phyloP scores from a whole-genome alignment of 1,140 invertebrate species.

The Heliconius hermathena region DNA sequence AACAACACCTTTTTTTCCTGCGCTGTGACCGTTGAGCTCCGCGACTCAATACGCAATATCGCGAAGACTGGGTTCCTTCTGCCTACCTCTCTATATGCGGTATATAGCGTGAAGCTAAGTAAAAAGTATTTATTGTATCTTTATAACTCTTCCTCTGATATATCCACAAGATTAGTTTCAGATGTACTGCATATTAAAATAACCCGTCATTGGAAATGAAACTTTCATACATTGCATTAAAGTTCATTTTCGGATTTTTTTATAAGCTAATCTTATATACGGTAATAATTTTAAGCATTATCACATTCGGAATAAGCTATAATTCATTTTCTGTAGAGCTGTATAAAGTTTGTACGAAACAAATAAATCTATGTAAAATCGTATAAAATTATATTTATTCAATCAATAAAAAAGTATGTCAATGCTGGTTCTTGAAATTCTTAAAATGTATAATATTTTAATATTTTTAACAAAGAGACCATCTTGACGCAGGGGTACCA shows the following conservation, averaged over 20 bases:
- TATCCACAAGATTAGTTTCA: slow-evolving; percentile 22
- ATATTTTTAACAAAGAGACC: too few relatives aligned
- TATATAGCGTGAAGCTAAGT: too few relatives aligned
- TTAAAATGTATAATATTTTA: too few relatives aligned
- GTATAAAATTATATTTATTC: background rate
- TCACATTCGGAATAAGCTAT: slow-evolving; percentile 29
- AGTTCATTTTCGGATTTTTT: slow-evolving; percentile 13
- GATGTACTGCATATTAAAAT: slow-evolving; percentile 31
- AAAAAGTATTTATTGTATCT: background rate
- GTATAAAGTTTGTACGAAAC: background rate
- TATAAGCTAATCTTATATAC: slow-evolving; percentile 19
- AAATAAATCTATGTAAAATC: background rate
- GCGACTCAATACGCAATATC: too few relatives aligned
- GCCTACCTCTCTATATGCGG: background rate
- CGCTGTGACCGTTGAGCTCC: too few relatives aligned
- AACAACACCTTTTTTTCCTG: background rate
- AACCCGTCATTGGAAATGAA: background rate
- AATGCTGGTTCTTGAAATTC: background rate
- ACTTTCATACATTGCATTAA: background rate
- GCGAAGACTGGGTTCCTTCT: background rate
- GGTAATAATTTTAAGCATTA: slow-evolving; percentile 29
- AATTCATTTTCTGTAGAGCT: background rate
- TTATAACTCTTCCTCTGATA: background rate
- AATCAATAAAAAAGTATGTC: background rate
- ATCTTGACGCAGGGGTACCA: too few relatives aligned